These are phyloP conservation scores for Graptemys geographica DNA, from an alignment of 2,797 vertebrate species.

Conservation along the genomic window DNA sequence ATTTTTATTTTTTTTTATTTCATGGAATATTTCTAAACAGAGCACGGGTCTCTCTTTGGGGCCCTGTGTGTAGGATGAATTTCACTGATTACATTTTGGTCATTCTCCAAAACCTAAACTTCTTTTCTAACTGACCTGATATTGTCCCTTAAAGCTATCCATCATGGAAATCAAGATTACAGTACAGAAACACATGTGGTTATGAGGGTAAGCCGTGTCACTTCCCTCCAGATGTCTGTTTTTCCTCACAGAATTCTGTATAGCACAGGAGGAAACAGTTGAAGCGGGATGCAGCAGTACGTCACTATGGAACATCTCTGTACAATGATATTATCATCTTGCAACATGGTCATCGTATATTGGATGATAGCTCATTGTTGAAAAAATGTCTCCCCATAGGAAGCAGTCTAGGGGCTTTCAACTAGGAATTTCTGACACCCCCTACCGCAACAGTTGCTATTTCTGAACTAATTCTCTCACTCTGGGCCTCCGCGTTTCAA, in stretches of 20 bases:
- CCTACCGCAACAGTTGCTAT: not conserved
- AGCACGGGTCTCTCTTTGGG: slow-evolving; percentile 3
- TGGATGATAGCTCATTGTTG: not conserved
- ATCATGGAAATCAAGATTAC: not conserved
- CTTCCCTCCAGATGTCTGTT: slow-evolving; percentile 18
- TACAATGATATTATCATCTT: accelerated
- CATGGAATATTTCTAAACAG: not conserved
- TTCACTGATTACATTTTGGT: not conserved
- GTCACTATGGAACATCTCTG: not conserved
- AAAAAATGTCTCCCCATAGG: not conserved
- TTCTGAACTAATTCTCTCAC: slow-evolving; percentile 3
- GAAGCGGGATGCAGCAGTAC: not conserved
- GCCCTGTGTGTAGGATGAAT: not conserved
- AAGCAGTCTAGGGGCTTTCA: not conserved
- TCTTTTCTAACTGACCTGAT: not conserved
- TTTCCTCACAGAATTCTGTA: not conserved
- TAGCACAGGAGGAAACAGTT: not conserved
- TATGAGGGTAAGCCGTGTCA: not conserved
- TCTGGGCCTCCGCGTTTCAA: not conserved
- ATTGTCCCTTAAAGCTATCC: not conserved
- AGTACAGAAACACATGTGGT: not conserved
- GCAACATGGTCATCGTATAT: not conserved
- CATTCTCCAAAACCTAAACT: not conserved
- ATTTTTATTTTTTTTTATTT: slow-evolving; percentile 1
- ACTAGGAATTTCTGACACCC: not conserved